These are phyloP conservation scores for Dasyprocta punctata DNA, from an alignment of 2,113 vertebrate species.

Conservation along the genomic window DNA sequence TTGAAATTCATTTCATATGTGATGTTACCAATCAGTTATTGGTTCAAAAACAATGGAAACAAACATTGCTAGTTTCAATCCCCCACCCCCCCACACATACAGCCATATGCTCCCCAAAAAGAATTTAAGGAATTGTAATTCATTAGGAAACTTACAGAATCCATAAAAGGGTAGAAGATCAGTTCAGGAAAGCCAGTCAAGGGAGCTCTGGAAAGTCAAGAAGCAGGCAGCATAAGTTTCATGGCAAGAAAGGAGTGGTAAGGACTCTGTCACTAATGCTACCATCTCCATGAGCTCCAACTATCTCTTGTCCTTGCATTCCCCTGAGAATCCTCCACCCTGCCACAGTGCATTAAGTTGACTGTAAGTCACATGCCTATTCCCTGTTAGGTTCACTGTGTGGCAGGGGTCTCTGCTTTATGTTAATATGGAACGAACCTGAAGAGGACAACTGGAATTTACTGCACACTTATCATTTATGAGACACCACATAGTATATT, in stretches of 20 bases:
- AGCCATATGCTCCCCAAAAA: neutral
- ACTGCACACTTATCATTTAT: neutral
- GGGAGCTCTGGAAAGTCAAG: neutral
- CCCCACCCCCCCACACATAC: no score
- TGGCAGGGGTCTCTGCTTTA: neutral
- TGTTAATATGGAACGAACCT: neutral
- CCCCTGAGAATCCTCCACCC: neutral
- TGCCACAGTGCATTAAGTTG: neutral
- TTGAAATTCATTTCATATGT: neutral
- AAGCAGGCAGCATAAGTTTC: neutral
- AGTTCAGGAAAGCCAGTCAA: neutral
- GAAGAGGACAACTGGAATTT: neutral
- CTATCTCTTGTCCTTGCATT: neutral
- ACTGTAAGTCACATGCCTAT: neutral
- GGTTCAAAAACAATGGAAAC: slow-evolving; percentile 18
- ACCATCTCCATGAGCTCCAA: neutral
- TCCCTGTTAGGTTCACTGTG: neutral
- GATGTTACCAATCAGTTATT: slow-evolving; percentile 26
- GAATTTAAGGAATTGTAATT: neutral
- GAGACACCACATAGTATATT: neutral
- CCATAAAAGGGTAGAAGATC: neutral
- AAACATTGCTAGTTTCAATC: neutral
- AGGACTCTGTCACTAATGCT: neutral
- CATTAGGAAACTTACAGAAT: neutral
- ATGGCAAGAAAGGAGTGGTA: neutral